Evolutionary conservation across 2,888 invertebrate genomes (phyloP), one percentile per base, ranked within the genome.

Genomic region (Eumacrocentrus americanus): DNA sequence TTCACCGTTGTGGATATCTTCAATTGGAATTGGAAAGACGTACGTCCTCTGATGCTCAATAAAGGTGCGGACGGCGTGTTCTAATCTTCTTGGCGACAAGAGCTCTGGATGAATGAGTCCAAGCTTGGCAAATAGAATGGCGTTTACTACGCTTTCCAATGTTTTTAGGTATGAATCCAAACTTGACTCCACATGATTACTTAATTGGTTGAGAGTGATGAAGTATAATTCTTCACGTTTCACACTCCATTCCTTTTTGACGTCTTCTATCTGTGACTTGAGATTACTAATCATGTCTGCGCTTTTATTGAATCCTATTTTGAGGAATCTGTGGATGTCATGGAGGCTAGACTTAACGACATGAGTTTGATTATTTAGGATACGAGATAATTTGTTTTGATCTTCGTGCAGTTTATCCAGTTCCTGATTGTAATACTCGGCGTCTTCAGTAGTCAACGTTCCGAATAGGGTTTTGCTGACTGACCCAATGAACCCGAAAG

Each of bases 341-440:
- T 29, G 29, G 9, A 29, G 5, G 5, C 9, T 29, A 4, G 29
- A 4, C 9, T 9, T 29, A 6, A 29, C 29, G 5, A 29, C 5
- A 29, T 9, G 29, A 6, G 29, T 29, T 9, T 29, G 5, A 29
- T 29, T 29, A 6, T 9, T 29, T 4, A 29, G 4, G 4, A 29
- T 29, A 9, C 5, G 9, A 6, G 29, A 29, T 9, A 29, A 6
- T 29, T 29, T 29, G 9, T 29, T 4, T 9, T 6, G 4, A 29
- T 29, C 29, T 4, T 29, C 16, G 52, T 52, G 29, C 2, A 52
- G 7, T 35, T 52, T 52, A 34, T 52, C 52, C 11, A 52, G 37
- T 12, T 52, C 37, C 3, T 52, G 16, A 14, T 52, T 38, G 37
- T 52, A 52, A 35, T 52, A 52, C n/a, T 35, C 11, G 1, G 52